These are phyloP conservation scores for Anas bahamensis DNA, from an alignment of 2,797 vertebrate species.

Conservation along the genomic window DNA sequence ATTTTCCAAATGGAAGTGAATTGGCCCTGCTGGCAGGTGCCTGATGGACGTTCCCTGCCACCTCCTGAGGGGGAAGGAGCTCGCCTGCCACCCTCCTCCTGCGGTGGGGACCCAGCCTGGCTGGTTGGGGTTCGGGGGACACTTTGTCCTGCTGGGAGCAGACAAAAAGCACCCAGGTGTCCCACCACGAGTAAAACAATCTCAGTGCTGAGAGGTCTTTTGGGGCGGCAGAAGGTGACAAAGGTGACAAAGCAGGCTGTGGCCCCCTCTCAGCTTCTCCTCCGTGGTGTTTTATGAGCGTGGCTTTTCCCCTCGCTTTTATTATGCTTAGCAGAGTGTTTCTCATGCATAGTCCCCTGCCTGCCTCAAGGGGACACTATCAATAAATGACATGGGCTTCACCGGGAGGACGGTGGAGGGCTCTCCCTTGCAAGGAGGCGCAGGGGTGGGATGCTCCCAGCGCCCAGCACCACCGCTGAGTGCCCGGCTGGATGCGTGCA, in stretches of 20 bases:
- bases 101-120: rapidly evolving
- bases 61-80: neutral
- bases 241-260: neutral
- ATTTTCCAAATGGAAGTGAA: constrained; percentile 74
- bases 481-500: neutral
- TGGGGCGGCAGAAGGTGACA: neutral
- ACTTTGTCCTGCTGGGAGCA: neutral
- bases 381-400: neutral
- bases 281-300: neutral
- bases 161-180: rapidly evolving
- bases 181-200: rapidly evolving
- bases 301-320: constrained; percentile 28
- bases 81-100: neutral
- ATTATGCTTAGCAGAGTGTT: constrained; percentile 1
- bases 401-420: rapidly evolving
- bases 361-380: neutral
- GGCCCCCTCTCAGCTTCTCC: constrained; percentile 9
- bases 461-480: neutral
- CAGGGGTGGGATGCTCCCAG: neutral
- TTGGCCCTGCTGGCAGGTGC: constrained; percentile 44
- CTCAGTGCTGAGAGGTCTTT: neutral
- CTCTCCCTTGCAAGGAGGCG: neutral
- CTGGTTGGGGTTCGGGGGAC: too few relatives aligned
- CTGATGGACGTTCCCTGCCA: constrained; percentile 25
- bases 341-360: neutral